Conservation (phyloP, 2,888 invertebrate species). For the Seira ritae region DNA sequence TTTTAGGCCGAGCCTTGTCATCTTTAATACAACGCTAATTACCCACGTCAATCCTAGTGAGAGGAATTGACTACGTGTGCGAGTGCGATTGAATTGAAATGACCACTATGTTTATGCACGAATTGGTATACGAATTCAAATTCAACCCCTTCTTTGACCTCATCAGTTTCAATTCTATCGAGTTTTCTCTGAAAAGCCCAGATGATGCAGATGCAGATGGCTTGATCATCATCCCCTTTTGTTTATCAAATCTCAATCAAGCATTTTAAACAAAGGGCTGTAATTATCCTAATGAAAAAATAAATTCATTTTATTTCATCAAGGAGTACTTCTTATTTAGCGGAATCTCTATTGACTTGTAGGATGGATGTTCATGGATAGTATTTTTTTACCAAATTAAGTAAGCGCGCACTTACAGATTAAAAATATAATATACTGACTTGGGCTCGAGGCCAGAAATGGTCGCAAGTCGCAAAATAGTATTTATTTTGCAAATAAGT, state of each 20-base stretch:
- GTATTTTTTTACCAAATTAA: too few species aligned
- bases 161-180: background rate
- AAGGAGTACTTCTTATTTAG: too few species aligned
- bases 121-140: background rate
- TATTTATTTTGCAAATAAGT: too few species aligned
- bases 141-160: background rate
- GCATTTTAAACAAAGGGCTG: background rate
- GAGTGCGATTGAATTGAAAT: background rate
- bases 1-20: background rate
- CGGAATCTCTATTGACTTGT: too few species aligned
- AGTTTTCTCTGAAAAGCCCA: background rate
- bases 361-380: too few species aligned
- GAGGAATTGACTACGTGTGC: background rate
- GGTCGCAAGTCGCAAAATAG: too few species aligned
- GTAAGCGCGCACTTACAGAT: too few species aligned
- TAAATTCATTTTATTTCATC: too few species aligned
- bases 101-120: too few species aligned
- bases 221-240: background rate
- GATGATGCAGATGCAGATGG: background rate
- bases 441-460: too few species aligned
- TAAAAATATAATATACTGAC: too few species aligned
- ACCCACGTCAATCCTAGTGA: background rate
- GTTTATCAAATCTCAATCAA: background rate
- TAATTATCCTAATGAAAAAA: too few species aligned
- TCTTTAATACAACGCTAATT: slow-evolving; percentile 10